A percentile compares a stretch with the other conserved stretches of the same genome.
phyloP scores from a whole-genome alignment of 2,113 vertebrate genomes.

The Syrrhaptes paradoxus region DNA sequence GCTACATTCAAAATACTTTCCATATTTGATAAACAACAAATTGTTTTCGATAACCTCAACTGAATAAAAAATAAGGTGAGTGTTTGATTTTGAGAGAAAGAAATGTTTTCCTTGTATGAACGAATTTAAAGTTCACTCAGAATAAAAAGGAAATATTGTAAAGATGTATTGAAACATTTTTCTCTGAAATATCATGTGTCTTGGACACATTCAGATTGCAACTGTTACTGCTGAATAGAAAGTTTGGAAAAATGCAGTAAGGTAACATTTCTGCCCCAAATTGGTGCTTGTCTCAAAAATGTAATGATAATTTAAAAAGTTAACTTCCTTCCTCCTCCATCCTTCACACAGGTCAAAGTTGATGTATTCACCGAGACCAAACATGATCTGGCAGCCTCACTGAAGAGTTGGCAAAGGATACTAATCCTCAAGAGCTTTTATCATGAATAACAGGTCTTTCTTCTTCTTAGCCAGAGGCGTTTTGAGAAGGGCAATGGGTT shows the following conservation, averaged over 20 bases:
- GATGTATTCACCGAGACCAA: not conserved
- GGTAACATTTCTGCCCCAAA: not conserved
- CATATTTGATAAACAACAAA: not conserved
- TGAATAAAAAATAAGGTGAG: not conserved
- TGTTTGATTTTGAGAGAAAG: not conserved
- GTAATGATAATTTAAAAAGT: not conserved
- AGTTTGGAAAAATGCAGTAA: not conserved
- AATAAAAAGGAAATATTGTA: not conserved
- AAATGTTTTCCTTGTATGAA: not conserved
- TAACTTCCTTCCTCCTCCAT: not conserved
- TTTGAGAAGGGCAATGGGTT: not conserved
- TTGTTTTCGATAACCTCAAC: rapidly evolving
- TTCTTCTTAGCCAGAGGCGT: conserved; percentile 26
- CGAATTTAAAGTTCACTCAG: not conserved
- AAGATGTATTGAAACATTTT: not conserved
- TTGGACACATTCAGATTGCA: not conserved
- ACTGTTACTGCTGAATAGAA: not conserved
- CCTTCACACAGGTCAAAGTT: not conserved
- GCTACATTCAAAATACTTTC: not conserved
- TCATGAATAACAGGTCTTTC: not conserved
- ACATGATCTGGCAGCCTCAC: not conserved
- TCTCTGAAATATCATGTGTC: not conserved
- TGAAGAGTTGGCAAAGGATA: not conserved
- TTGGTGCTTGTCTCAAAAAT: not conserved
- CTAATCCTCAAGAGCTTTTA: conserved; percentile 5